These are phyloP conservation scores for Polypedilum vanderplanki DNA, from an alignment of 1,140 invertebrate genomes.

Conservation along the genomic window DNA sequence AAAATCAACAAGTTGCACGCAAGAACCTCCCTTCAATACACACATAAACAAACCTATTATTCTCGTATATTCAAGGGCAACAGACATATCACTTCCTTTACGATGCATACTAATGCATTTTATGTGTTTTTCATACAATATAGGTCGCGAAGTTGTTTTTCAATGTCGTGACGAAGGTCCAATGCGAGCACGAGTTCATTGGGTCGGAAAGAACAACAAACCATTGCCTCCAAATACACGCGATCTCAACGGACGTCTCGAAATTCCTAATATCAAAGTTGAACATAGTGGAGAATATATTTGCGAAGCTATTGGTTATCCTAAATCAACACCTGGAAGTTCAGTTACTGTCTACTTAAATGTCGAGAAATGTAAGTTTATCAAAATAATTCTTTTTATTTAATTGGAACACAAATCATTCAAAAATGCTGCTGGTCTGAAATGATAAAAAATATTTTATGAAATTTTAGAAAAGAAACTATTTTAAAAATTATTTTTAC, in stretches of 20 bases:
- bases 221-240: slow-evolving; percentile 62
- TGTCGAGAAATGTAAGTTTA: slow-evolving; percentile 67
- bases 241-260: slow-evolving; percentile 68
- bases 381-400: too few relatives aligned
- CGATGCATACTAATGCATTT: slow-evolving; percentile 26
- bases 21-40: background rate
- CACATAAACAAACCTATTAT: slow-evolving; percentile 30
- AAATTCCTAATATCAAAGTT: slow-evolving; percentile 73
- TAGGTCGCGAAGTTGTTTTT: slow-evolving; percentile 84
- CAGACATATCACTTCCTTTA: background rate
- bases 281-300: slow-evolving; percentile 71
- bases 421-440: too few relatives aligned
- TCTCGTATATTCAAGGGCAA: slow-evolving; percentile 26
- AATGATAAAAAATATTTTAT: too few relatives aligned
- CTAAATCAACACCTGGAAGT: slow-evolving; percentile 45
- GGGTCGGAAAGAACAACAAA: slow-evolving; percentile 61
- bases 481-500: too few relatives aligned
- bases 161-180: slow-evolving; percentile 84
- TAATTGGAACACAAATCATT: too few relatives aligned
- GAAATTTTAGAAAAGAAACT: too few relatives aligned
- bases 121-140: slow-evolving; percentile 19
- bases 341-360: slow-evolving; percentile 56
- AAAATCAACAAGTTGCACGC: slow-evolving; percentile 16
- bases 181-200: slow-evolving; percentile 63
- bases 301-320: slow-evolving; percentile 67